Percentiles rank a stretch among this genome's conserved stretches.
phyloP scores from a whole-genome alignment of 2,888 invertebrate species.

The Drosophila stalkeri region DNA sequence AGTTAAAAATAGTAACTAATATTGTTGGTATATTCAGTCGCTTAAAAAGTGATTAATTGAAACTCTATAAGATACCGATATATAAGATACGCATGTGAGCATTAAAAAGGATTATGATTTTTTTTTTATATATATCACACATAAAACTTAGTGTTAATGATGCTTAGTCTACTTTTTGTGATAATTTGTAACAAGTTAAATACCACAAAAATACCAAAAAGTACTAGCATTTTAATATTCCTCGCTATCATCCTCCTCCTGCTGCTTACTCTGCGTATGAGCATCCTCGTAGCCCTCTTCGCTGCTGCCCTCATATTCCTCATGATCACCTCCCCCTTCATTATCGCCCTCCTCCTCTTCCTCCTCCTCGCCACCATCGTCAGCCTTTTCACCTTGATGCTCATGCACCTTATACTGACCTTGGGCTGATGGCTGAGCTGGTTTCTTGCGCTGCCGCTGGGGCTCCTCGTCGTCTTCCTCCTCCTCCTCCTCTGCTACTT shows the following conservation, averaged over 20 bases:
- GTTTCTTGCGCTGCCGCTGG: slow-evolving; percentile 8
- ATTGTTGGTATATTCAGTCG: neutral
- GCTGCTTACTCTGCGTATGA: slow-evolving; percentile 51
- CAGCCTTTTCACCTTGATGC: slow-evolving; percentile 47
- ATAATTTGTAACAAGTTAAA: neutral
- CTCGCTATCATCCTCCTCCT: slow-evolving; percentile 49
- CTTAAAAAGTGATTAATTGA: neutral
- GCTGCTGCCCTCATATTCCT: slow-evolving; percentile 67
- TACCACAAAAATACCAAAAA: slow-evolving; percentile 7
- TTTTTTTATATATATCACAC: slow-evolving; percentile 1
- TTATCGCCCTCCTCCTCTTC: slow-evolving; percentile 34
- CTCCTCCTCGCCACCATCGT: slow-evolving; percentile 8
- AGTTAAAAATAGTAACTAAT: too few relatives aligned
- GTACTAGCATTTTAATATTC: slow-evolving; percentile 48
- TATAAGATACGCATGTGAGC: too few relatives aligned
- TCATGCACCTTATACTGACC: slow-evolving; percentile 59
- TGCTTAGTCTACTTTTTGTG: neutral
- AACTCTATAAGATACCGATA: neutral
- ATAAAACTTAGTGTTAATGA: neutral
- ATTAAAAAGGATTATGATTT: neutral
- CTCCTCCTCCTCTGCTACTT: slow-evolving; percentile 10
- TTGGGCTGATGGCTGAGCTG: neutral
- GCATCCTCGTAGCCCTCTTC: slow-evolving; percentile 76
- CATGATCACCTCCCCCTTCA: slow-evolving; percentile 60
- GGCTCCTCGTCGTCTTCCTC: neutral